phyloP scores from a whole-genome alignment of 1,140 invertebrate species.

The Anagrus nilaparvatae region DNA sequence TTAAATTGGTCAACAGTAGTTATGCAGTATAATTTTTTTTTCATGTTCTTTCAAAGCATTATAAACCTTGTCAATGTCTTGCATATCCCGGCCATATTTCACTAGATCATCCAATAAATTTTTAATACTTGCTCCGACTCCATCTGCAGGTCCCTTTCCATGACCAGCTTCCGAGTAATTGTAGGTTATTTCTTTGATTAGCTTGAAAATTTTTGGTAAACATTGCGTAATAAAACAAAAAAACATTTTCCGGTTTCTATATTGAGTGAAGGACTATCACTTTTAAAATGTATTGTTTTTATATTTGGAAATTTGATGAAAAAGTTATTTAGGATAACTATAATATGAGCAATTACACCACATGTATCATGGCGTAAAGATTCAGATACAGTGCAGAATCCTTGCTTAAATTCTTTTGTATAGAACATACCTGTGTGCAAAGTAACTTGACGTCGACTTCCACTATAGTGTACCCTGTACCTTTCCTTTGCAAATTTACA shows the following conservation, averaged over 20 bases:
- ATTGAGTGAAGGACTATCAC: conserved; percentile 25
- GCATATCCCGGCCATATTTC: conserved; percentile 1
- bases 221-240: conserved; percentile 15
- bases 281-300: conserved; percentile 21
- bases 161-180: conserved; percentile 8
- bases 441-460: too few species aligned
- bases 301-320: conserved; percentile 4
- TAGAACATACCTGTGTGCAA: conserved; percentile 2
- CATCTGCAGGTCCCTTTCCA: conserved; percentile 8
- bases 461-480: too few species aligned
- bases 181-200: conserved; percentile 8
- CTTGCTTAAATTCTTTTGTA: not conserved
- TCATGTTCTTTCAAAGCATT: not conserved
- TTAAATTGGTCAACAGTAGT: too few species aligned
- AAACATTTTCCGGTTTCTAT: conserved; percentile 22
- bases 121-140: conserved; percentile 6
- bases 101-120: not conserved
- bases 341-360: conserved; percentile 3
- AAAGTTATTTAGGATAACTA: conserved; percentile 1
- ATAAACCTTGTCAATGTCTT: not conserved
- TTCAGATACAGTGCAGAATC: conserved; percentile 5
- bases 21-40: too few species aligned
- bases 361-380: conserved; percentile 6
- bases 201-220: not conserved
- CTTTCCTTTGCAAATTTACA: too few species aligned